Percentiles rank a stretch among this genome's conserved stretches.
Conservation (phyloP, 2,797 vertebrate species). For the Clarias fuscus region DNA sequence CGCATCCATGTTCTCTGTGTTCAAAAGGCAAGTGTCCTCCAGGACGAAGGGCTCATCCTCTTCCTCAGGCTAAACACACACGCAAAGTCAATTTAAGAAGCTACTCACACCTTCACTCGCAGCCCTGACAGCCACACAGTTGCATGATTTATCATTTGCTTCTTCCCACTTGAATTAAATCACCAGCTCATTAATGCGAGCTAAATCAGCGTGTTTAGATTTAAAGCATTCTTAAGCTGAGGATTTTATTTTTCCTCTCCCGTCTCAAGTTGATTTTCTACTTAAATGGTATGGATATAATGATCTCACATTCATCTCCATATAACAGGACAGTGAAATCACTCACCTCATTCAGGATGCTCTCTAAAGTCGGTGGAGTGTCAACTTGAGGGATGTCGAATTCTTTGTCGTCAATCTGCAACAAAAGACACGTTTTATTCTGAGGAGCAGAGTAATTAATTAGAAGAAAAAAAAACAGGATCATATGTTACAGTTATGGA, state of each 20-base stretch:
- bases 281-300: neutral
- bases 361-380: conserved; percentile 95
- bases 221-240: neutral
- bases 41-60: conserved; percentile 92
- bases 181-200: neutral
- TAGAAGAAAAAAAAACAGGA: neutral
- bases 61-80: conserved; percentile 82
- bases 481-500: neutral
- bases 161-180: neutral
- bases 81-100: too few species aligned
- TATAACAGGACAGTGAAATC: neutral
- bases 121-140: neutral
- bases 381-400: conserved; percentile 98
- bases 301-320: neutral
- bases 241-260: neutral
- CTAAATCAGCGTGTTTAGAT: too few species aligned
- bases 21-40: conserved; percentile 90
- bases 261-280: neutral
- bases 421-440: neutral
- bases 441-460: neutral
- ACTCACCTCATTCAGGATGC: conserved; percentile 93
- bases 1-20: conserved; percentile 86
- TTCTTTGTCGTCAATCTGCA: conserved; percentile 96
- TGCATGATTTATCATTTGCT: neutral
- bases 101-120: neutral